These are phyloP conservation scores for Darevskia nairensis DNA, from an alignment of 2,797 vertebrate species.

Conservation along the genomic window DNA sequence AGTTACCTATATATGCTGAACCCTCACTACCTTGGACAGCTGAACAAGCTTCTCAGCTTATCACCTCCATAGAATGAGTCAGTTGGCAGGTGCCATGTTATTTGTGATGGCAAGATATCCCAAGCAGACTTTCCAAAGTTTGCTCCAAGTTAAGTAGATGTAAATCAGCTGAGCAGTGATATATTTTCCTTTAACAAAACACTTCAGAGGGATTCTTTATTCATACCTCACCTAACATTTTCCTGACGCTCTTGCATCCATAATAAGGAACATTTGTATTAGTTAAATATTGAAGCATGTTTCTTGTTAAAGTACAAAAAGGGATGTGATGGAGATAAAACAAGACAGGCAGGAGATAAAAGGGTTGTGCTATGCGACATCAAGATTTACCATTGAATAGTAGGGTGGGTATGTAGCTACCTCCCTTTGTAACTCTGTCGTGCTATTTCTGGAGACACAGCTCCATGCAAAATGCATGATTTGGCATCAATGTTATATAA, in stretches of 20 bases:
- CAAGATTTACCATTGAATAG: not conserved
- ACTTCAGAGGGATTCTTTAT: accelerated
- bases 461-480: not conserved
- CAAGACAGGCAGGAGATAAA: accelerated
- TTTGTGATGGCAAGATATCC: not conserved
- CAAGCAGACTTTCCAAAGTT: not conserved
- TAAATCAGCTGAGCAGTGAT: not conserved
- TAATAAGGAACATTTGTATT: not conserved
- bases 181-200: not conserved
- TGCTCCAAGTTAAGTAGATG: not conserved
- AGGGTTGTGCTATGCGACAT: accelerated
- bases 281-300: not conserved
- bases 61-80: not conserved
- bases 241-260: accelerated
- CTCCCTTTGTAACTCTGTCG: not conserved
- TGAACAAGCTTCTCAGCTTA: not conserved
- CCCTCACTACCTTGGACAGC: not conserved
- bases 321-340: not conserved
- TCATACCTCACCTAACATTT: not conserved
- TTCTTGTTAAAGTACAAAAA: not conserved
- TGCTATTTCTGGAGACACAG: not conserved
- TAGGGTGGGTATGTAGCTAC: accelerated
- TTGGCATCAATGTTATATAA: not conserved
- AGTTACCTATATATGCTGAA: not conserved
- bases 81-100: not conserved